phyloP scores from a whole-genome alignment of 2,797 vertebrate genomes.

The Australoheros facetus region DNA sequence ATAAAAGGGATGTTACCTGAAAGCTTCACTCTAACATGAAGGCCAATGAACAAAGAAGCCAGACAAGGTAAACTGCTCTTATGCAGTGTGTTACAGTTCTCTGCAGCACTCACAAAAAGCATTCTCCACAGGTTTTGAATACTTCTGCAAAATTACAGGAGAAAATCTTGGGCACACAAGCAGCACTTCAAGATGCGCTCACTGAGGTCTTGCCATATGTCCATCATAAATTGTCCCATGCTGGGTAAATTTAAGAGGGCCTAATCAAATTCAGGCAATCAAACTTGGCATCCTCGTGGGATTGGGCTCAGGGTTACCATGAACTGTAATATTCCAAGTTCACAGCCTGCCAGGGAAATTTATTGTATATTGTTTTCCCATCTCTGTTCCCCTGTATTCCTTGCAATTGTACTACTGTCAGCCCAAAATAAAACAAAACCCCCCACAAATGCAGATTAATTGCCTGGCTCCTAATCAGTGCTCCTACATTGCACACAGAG shows the following conservation, averaged over 20 bases:
- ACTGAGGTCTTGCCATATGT: not conserved
- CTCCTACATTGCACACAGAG: not conserved
- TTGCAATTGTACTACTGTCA: not conserved
- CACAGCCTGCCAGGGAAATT: not conserved
- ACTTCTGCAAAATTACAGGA: not conserved
- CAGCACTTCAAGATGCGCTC: not conserved
- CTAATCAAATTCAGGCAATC: not conserved
- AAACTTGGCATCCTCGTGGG: not conserved
- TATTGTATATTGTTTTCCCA: not conserved
- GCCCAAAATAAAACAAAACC: not conserved
- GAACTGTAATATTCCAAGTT: not conserved
- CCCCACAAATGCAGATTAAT: not conserved
- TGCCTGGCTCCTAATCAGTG: not conserved
- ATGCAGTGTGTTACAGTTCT: not conserved
- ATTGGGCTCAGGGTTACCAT: not conserved
- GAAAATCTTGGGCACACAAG: not conserved
- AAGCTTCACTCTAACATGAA: slow-evolving; percentile 6
- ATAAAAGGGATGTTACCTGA: slow-evolving; percentile 4
- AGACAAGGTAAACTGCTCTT: not conserved
- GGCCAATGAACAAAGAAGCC: slow-evolving; percentile 6
- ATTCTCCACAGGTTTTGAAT: not conserved
- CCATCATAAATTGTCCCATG: not conserved
- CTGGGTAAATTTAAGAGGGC: not conserved
- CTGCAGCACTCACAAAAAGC: not conserved
- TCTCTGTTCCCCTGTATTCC: not conserved